These are phyloP conservation scores for Drosophila quadrilineata DNA, from an alignment of 1,140 invertebrate species.

Conservation along the genomic window DNA sequence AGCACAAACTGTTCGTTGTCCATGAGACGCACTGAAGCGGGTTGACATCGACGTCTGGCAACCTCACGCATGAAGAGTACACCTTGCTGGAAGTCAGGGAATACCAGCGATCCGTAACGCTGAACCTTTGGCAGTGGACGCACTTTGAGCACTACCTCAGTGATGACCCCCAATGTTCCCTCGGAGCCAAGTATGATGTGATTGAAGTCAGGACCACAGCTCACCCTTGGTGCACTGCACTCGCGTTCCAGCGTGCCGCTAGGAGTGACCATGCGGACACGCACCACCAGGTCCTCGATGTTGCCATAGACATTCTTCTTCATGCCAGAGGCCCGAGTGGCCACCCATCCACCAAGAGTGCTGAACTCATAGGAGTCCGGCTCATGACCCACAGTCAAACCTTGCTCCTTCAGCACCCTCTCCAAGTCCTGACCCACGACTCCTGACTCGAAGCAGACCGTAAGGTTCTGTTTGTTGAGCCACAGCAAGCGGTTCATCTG, in stretches of 20 bases:
- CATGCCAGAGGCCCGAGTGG: constrained; percentile 98
- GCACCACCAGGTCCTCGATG: constrained; percentile 96
- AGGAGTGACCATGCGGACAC: constrained; percentile 93
- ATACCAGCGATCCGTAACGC: constrained; percentile 97
- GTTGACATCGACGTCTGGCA: constrained; percentile 90
- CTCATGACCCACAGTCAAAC: constrained; percentile 94
- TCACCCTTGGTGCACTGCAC: constrained; percentile 93
- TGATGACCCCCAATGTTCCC: constrained; percentile 96
- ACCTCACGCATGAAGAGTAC: constrained; percentile 93
- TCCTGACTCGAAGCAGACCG: constrained; percentile 92
- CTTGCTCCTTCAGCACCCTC: constrained; percentile 86
- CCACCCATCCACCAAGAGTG: constrained; percentile 99
- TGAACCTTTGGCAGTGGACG: constrained; percentile 91
- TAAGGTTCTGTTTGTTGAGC: constrained; percentile 94
- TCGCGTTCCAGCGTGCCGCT: constrained; percentile 92
- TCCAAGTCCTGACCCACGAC: constrained; percentile 98
- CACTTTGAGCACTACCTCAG: constrained; percentile 96
- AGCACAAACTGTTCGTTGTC: constrained; percentile 99
- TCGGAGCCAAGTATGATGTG: constrained; percentile 98
- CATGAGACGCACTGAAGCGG: constrained; percentile 96
- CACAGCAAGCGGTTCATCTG: constrained; percentile 98
- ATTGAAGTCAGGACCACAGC: constrained; percentile 97
- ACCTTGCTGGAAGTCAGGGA: constrained; percentile 94
- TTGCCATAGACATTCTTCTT: constrained; percentile 99
- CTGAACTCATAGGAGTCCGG: constrained; percentile 99